Evolutionary conservation across 1,140 invertebrate species (phyloP).

Genomic region (Eumaeus atala): DNA sequence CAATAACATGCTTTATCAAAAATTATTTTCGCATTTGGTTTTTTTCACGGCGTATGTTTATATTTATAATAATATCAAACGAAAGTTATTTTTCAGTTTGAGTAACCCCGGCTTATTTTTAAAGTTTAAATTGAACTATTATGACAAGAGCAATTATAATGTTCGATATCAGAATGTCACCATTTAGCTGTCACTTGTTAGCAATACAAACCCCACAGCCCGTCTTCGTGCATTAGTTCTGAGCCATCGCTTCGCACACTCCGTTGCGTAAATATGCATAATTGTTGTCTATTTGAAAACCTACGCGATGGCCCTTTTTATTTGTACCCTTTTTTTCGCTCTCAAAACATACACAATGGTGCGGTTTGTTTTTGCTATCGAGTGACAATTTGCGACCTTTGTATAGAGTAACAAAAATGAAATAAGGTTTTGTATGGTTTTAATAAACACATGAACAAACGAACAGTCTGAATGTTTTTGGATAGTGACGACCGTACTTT

Average conservation of each 20-base stretch:
- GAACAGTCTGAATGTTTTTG: no score
- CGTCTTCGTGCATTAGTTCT: constrained; percentile 45
- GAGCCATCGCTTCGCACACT: constrained; percentile 31
- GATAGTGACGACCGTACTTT: no score
- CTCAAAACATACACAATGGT: constrained; percentile 4
- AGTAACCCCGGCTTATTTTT: no score
- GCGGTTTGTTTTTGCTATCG: constrained; percentile 22
- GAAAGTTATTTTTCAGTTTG: no score
- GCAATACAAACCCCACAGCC: constrained; percentile 25
- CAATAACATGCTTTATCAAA: no score
- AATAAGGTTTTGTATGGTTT: neutral
- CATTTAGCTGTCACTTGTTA: constrained; percentile 26
- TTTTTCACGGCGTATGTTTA: no score
- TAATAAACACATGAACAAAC: neutral
- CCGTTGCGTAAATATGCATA: constrained; percentile 52
- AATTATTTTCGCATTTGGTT: no score
- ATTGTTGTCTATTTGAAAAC: constrained; percentile 33
- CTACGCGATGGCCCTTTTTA: constrained; percentile 18
- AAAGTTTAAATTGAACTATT: no score
- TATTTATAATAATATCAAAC: no score
- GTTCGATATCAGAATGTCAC: no score
- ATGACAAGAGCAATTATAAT: no score
- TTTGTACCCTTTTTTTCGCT: constrained; percentile 23
- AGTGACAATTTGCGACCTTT: constrained; percentile 26
- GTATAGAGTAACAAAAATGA: constrained; percentile 10